Evolutionary conservation across 2,113 vertebrate species (phyloP).

Genomic region (Oceanodroma tethys): DNA sequence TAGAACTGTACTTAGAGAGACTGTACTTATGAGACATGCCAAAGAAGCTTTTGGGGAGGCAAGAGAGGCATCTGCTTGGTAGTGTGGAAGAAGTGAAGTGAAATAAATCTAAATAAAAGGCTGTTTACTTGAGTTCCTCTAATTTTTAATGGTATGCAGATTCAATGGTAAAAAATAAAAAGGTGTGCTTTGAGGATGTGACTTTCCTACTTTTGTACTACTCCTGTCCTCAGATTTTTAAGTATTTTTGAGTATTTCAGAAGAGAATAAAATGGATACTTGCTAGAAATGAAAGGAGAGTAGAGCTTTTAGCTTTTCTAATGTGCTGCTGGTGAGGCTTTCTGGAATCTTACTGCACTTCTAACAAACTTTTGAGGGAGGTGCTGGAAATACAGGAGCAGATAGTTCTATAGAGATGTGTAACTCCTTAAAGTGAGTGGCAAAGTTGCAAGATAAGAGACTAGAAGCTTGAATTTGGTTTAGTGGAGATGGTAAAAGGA

Average conservation of each 20-base stretch:
- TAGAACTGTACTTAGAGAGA: neutral
- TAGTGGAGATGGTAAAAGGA: neutral
- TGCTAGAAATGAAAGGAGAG: neutral
- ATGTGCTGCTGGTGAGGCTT: neutral
- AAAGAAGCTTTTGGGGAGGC: neutral
- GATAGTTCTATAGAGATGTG: fast-evolving
- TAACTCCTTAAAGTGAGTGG: neutral
- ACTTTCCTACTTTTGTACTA: neutral
- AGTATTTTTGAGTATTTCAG: neutral
- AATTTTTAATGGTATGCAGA: neutral
- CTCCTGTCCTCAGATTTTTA: neutral
- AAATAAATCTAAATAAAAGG: neutral
- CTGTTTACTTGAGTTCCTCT: neutral
- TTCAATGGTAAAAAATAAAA: neutral
- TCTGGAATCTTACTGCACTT: neutral
- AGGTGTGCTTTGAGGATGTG: neutral
- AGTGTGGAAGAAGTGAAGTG: neutral
- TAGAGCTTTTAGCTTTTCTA: neutral
- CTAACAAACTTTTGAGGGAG: neutral
- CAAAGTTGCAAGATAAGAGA: neutral
- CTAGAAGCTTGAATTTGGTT: neutral
- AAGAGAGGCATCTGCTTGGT: neutral
- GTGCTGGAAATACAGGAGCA: neutral
- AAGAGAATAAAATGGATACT: neutral
- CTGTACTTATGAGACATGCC: too few relatives aligned